Evolutionary conservation across 1,140 invertebrate genomes (phyloP), one percentile per base, ranked within the genome.

Genomic region (Dendrolimus kikuchii): DNA sequence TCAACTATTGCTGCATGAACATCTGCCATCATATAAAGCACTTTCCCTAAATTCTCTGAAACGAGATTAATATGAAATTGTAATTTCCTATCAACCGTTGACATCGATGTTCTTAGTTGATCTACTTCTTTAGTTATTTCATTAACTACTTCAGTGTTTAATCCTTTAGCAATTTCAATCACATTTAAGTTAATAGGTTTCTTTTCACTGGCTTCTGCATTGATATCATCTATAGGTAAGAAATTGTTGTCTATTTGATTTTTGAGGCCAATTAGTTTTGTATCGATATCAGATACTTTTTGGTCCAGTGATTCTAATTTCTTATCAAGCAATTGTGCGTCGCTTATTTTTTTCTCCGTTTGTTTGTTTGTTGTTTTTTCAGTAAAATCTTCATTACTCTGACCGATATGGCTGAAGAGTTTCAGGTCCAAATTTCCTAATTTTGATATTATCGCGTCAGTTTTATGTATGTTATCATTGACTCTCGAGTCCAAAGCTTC

Each of bases 21-120:
- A 63, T 95, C 94, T 5, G 89, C 90, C 66, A 95, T 91, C 90
- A 95, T 92, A 40, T 89, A 90, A 38, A 95, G 81, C 42, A 95
- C 91, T 63, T 92, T 92, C 4, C 92, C 93, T 10, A 95, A 87
- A 75, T 94, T 95, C 67, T 95, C 93, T 6, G 93, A 93, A 4
- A 95, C 93, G 38, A 94, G 87, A 68, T 94, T 94, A 50, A 95
- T 95, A 64, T 95, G 94, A 68, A 94, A 95, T 64, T 95, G 94
- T 46, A 95, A 76, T 74, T 95, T 95, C 45, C 93, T 89, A 74
- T 96, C 95, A 57, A 95, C 92, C 54, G 90, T 92, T 23, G 91
- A 90, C n/a, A 93, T 94, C 3, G 91, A 92, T 46, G 92, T 91
- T 51, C 92, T 87, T 0, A 95, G 81, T 67, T 93, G 91, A 55